These are phyloP conservation scores for Callocephalon fimbriatum DNA, from an alignment of 2,113 vertebrate species.

Conservation along the genomic window DNA sequence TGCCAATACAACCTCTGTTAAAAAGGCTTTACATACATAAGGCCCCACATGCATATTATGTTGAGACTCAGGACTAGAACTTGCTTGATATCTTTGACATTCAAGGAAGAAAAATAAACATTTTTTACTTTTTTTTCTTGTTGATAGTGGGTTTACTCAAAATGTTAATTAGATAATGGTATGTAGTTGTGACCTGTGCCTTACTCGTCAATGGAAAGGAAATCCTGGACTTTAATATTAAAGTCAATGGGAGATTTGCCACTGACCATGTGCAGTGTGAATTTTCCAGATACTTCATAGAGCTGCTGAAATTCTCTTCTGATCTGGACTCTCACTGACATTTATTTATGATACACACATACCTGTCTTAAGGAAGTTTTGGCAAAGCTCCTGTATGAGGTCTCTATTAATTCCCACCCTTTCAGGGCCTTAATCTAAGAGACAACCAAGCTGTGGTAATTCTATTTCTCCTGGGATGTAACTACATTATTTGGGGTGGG, in stretches of 20 bases:
- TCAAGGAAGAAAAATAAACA: neutral
- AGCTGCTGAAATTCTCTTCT: neutral
- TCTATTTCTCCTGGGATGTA: slow-evolving; percentile 30
- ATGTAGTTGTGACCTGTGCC: neutral
- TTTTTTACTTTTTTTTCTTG: neutral
- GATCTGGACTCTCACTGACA: neutral
- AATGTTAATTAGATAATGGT: neutral
- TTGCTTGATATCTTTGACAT: neutral
- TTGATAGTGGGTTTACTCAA: neutral
- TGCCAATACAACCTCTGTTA: neutral
- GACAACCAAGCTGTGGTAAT: slow-evolving; percentile 5
- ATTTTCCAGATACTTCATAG: slow-evolving; percentile 1
- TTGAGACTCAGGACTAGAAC: neutral
- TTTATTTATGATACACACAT: neutral
- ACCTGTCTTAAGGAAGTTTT: neutral
- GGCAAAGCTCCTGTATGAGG: slow-evolving; percentile 5
- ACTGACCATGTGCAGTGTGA: neutral
- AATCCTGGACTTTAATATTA: neutral
- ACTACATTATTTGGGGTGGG: neutral
- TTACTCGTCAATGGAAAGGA: neutral
- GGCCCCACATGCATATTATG: neutral
- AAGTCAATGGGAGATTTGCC: neutral
- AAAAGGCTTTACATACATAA: neutral
- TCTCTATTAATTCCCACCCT: neutral
- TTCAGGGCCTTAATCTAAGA: slow-evolving; percentile 7